phyloP scores from a whole-genome alignment of 1,140 invertebrate genomes.

The Dinoponera quadriceps region DNA sequence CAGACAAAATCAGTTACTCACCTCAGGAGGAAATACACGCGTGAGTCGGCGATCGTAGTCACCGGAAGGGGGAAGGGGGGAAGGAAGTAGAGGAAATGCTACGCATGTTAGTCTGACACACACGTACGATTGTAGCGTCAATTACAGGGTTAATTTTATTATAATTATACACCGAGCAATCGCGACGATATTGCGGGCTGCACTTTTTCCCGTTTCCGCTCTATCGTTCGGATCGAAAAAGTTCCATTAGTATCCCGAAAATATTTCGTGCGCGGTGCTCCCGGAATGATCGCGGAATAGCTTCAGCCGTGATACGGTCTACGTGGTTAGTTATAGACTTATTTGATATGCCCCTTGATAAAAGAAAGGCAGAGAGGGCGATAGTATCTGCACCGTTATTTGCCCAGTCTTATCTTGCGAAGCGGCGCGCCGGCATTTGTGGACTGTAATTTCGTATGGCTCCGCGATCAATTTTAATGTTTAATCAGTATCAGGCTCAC shows the following conservation, averaged over 20 bases:
- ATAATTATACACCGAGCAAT: no score
- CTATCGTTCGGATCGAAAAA: neutral
- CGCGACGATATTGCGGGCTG: no score
- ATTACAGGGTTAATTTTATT: no score
- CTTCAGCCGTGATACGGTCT: constrained; percentile 54
- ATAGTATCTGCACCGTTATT: constrained; percentile 75
- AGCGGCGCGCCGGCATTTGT: constrained; percentile 51
- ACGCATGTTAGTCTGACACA: no score
- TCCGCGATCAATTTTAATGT: constrained; percentile 72
- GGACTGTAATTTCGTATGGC: constrained; percentile 70
- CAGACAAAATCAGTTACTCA: no score
- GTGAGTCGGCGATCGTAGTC: no score
- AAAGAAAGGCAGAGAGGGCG: constrained; percentile 69
- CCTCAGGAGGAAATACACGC: no score
- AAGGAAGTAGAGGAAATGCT: no score
- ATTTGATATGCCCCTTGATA: constrained; percentile 75
- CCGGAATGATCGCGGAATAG: constrained; percentile 8
- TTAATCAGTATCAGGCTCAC: constrained; percentile 70
- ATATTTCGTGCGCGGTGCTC: constrained; percentile 63
- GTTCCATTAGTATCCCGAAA: constrained; percentile 66
- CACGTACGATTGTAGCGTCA: no score
- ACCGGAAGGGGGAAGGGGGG: no score
- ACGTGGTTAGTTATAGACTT: constrained; percentile 70
- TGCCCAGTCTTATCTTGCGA: constrained; percentile 70
- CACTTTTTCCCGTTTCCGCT: no score